These are phyloP conservation scores for Gryllus bimaculatus DNA, from an alignment of 1,140 invertebrate genomes.

Conservation along the genomic window DNA sequence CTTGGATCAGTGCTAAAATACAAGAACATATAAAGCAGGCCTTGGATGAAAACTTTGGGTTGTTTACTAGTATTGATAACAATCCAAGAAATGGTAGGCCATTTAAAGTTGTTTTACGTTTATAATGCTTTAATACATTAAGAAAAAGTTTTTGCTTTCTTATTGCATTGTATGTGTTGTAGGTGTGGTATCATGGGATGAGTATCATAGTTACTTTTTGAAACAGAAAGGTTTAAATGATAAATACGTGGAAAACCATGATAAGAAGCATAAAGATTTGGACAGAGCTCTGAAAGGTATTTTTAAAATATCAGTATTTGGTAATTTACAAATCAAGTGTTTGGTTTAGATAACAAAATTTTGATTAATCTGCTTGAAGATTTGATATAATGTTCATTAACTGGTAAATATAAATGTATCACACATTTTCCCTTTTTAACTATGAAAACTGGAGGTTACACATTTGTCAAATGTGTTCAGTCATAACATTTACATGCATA, in stretches of 20 bases:
- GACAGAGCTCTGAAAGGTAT: conserved; percentile 39
- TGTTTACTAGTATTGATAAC: conserved; percentile 63
- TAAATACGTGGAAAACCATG: conserved; percentile 52
- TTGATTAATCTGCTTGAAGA: not conserved
- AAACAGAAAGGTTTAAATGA: conserved; percentile 52
- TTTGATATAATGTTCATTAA: no score
- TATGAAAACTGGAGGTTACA: no score
- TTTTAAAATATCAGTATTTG: not conserved
- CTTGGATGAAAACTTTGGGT: conserved; percentile 56
- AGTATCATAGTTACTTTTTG: conserved; percentile 66
- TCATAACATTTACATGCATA: no score
- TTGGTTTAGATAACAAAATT: not conserved
- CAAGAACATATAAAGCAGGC: conserved; percentile 64
- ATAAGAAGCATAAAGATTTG: conserved; percentile 50
- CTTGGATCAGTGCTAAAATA: conserved; percentile 64
- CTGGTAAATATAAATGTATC: no score
- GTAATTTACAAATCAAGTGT: not conserved
- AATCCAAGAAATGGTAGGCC: conserved; percentile 57
- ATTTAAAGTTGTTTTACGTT: not conserved
- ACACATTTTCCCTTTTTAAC: no score
- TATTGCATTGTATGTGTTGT: conserved; percentile 21
- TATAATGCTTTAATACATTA: not conserved
- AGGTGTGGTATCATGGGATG: conserved; percentile 69
- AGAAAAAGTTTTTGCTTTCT: not conserved
- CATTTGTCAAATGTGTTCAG: no score